Evolutionary conservation across 2,888 invertebrate genomes (phyloP).

Genomic region (Thera britannica): DNA sequence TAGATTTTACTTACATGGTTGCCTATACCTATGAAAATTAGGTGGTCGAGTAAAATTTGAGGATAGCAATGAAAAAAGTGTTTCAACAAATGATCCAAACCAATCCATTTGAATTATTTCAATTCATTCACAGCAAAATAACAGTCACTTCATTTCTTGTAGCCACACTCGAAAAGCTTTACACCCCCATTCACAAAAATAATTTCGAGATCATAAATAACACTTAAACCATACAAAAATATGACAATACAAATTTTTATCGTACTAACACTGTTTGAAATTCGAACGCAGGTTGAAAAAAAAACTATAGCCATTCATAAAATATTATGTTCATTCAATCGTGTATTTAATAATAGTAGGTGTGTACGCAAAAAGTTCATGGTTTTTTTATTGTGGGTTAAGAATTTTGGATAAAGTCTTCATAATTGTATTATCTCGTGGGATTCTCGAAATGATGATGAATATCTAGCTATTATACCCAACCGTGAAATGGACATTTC

Average conservation of each 20-base stretch:
- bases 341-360: conserved; percentile 26
- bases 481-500: conserved; percentile 45
- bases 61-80: too few relatives aligned
- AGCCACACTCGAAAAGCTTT: conserved; percentile 31
- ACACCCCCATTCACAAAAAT: conserved; percentile 49
- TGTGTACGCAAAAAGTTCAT: conserved; percentile 57
- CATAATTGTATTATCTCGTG: conserved; percentile 71
- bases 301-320: conserved; percentile 59
- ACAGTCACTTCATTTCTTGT: conserved; percentile 44
- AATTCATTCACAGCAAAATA: conserved; percentile 43
- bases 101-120: conserved; percentile 44
- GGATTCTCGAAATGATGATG: conserved; percentile 65
- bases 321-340: conserved; percentile 53
- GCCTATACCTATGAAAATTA: too few relatives aligned
- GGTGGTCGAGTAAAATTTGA: too few relatives aligned
- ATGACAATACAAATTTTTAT: conserved; percentile 80
- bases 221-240: conserved; percentile 49
- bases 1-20: too few relatives aligned
- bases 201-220: conserved; percentile 70
- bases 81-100: conserved; percentile 31
- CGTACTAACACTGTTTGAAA: conserved; percentile 53
- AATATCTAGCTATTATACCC: conserved; percentile 58
- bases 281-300: conserved; percentile 69
- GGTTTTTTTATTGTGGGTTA: conserved; percentile 36
- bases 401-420: conserved; percentile 64